These are phyloP conservation scores for Falco berigora DNA, from an alignment of 2,797 vertebrate genomes.

Conservation along the genomic window DNA sequence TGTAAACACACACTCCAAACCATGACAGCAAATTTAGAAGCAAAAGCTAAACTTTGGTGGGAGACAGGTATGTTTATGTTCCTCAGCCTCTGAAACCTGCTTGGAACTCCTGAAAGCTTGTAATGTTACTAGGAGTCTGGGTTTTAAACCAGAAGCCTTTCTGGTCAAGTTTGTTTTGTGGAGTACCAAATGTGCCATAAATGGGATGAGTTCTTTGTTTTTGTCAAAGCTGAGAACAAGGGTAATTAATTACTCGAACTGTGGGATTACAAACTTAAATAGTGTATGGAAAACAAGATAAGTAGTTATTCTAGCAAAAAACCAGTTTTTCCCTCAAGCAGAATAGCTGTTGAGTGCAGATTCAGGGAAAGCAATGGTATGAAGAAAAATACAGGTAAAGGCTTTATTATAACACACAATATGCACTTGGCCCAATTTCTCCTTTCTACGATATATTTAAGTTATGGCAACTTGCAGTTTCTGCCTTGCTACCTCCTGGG, in stretches of 20 bases:
- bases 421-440: conserved; percentile 12
- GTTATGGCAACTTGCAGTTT: background rate
- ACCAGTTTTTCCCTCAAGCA: background rate
- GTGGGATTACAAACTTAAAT: background rate
- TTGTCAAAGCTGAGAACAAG: background rate
- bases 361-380: background rate
- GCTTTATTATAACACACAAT: background rate
- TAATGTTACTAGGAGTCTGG: background rate
- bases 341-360: background rate
- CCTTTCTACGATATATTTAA: background rate
- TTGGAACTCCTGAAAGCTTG: background rate
- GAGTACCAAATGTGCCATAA: background rate
- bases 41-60: background rate
- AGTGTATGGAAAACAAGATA: background rate
- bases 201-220: background rate
- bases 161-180: background rate
- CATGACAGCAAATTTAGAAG: background rate
- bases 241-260: background rate
- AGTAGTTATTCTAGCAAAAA: background rate
- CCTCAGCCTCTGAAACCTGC: background rate
- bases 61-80: background rate
- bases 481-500: conserved; percentile 5
- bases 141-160: background rate
- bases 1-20: background rate
- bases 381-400: background rate